These are phyloP conservation scores for Otocyon megalotis DNA, from an alignment of 2,113 vertebrate genomes.

Conservation along the genomic window DNA sequence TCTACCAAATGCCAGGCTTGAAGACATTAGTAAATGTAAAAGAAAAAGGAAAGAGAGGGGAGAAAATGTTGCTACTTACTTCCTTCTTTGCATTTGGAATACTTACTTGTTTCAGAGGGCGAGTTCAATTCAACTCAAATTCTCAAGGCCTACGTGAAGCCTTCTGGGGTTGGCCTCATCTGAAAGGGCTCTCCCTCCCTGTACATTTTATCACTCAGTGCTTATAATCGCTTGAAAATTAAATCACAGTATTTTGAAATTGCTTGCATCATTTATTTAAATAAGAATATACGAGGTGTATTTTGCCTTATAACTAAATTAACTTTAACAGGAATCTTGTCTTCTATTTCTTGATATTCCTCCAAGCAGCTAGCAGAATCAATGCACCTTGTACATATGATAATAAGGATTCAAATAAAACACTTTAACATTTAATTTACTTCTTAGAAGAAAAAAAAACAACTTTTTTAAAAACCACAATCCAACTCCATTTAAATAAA, in stretches of 20 bases:
- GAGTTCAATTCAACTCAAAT: background rate
- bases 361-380: background rate
- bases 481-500: background rate
- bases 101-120: background rate
- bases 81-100: background rate
- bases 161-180: background rate
- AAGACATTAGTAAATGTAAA: background rate
- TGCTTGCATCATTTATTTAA: background rate
- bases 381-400: background rate
- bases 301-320: background rate
- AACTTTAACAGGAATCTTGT: background rate
- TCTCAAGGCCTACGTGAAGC: background rate
- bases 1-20: background rate
- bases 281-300: background rate
- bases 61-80: background rate
- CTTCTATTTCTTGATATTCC: conserved; percentile 14
- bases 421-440: background rate
- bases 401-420: background rate
- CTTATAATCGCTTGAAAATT: background rate
- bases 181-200: background rate
- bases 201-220: background rate
- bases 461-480: background rate
- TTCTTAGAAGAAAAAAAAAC: background rate
- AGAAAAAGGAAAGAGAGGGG: background rate
- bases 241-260: background rate